These are phyloP conservation scores for Lagorchestes hirsutus DNA, from an alignment of 2,797 vertebrate species.

Conservation along the genomic window DNA sequence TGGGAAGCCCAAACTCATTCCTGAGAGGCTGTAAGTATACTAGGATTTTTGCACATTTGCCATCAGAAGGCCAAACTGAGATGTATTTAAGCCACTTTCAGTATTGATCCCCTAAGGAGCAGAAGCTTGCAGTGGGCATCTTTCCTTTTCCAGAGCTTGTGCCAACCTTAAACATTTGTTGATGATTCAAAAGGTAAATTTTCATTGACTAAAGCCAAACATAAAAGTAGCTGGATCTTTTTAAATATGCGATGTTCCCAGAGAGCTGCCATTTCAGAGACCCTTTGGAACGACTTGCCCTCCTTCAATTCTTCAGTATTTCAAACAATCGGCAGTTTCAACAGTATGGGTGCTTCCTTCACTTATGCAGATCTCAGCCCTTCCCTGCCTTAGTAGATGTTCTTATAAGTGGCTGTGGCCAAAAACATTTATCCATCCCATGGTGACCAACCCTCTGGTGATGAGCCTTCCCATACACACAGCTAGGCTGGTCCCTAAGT, in stretches of 20 bases:
- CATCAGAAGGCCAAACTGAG: slow-evolving; percentile 31
- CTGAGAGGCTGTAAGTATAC: slow-evolving; percentile 7
- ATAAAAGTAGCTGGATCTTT: neutral
- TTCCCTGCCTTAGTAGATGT: neutral
- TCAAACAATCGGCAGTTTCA: neutral
- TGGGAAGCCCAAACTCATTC: slow-evolving; percentile 23
- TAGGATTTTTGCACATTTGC: slow-evolving; percentile 10
- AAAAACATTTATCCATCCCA: neutral
- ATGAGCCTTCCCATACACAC: neutral
- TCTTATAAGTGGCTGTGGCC: neutral
- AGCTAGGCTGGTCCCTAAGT: neutral
- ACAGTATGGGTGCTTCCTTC: neutral
- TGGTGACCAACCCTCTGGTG: neutral
- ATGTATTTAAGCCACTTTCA: slow-evolving; percentile 24
- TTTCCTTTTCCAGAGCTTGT: slow-evolving; percentile 54
- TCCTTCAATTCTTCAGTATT: slow-evolving; percentile 1
- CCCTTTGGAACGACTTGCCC: neutral
- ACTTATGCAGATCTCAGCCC: neutral
- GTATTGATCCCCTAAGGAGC: slow-evolving; percentile 27
- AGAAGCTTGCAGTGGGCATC: neutral
- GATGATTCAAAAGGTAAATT: slow-evolving; percentile 24
- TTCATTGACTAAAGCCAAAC: slow-evolving; percentile 56
- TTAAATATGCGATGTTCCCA: neutral
- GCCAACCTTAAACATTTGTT: slow-evolving; percentile 37
- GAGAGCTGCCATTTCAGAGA: neutral